phyloP scores from a whole-genome alignment of 2,113 vertebrate species.

The Mesitornis unicolor region DNA sequence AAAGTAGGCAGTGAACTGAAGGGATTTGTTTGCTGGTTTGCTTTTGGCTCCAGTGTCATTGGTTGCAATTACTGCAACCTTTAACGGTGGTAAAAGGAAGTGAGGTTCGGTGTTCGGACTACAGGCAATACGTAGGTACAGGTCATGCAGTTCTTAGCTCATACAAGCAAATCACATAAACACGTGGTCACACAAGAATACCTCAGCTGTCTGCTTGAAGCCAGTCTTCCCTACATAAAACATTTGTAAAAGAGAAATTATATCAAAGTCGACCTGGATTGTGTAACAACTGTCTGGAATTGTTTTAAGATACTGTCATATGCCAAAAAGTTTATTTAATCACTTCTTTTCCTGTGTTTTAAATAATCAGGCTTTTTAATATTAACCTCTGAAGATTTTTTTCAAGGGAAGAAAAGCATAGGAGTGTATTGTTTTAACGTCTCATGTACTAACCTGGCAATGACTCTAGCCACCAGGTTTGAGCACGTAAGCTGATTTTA shows the following conservation, averaged over 20 bases:
- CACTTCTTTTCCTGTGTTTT: background rate
- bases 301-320: background rate
- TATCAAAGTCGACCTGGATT: background rate
- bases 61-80: background rate
- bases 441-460: background rate
- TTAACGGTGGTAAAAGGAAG: background rate
- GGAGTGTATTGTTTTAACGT: background rate
- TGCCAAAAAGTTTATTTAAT: background rate
- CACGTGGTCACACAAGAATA: background rate
- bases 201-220: background rate
- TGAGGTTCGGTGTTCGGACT: background rate
- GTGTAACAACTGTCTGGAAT: background rate
- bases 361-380: slow-evolving; percentile 1
- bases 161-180: background rate
- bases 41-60: background rate
- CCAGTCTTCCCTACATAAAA: background rate
- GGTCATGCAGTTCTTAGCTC: background rate
- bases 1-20: background rate
- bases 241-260: background rate
- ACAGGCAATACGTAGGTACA: background rate
- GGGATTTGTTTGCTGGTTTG: background rate
- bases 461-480: background rate
- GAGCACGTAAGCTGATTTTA: background rate
- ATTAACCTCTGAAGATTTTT: background rate
- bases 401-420: background rate